Base-by-base conservation (phyloP, 2,888 invertebrate species). In the Lasioglossum oenotherae region DNA sequence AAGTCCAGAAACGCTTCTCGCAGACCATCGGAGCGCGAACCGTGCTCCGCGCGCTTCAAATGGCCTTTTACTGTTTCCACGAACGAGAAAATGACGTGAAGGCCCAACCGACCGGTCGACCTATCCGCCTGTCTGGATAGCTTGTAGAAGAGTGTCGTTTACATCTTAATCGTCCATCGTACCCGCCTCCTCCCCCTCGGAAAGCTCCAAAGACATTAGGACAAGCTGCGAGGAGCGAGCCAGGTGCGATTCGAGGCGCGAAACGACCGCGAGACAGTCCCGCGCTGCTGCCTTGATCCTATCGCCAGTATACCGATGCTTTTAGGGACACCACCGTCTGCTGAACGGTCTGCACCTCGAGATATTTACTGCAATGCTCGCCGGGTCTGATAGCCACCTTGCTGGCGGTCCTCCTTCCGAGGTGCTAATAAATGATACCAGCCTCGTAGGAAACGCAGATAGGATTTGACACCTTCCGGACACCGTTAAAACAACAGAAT, bases 1-100 rank as follows among this genome's bases (percentile, higher is more conserved):
- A 93, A 92, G 93, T 93, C 91, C 89, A 88, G 91, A 91, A 91
- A 92, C 84, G 90, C 88, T 92, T 64, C 90, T 90, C 80, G 88
- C 89, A 85, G 82, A 44, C 84, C 87, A 76, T 84, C 86, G 87
- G 85, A 81, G 81, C 90, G 89, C 88, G 85, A 88, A 86, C 82
- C 71, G 83, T 27, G 41, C 31, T 35, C 16, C 19, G 35, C 38
- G 19, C 80, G 81, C 85, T 85, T 77, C 90, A 91, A 91, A 93
- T 90, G 92, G 92, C 89, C 88, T 89, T 60, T 90, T 86, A 88
- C 88, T 81, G 87, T 84, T 92, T 93, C 92, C 89, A 88, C 90
- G 92, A 92, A 92, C 81, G 88, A 84, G 87, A 84, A 69, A 84
- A 86, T 83, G 82, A 87, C 60, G 16, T 82, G 84, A 82, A 80